Percentiles rank a stretch among this genome's conserved stretches.
Evolutionary conservation across 2,888 invertebrate species (phyloP).

Genomic region (Patella depressa): DNA sequence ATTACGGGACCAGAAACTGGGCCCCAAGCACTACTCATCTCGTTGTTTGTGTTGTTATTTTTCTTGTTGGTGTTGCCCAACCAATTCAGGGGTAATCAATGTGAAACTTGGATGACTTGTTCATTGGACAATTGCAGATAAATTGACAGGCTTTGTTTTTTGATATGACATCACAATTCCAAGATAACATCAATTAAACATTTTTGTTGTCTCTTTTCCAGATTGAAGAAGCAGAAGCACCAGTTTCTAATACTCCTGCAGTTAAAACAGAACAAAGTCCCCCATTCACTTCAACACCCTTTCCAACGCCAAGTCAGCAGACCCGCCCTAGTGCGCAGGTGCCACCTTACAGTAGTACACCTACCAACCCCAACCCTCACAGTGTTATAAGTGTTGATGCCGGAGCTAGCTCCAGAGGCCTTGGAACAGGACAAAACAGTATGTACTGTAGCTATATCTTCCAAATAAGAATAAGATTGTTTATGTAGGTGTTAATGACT

Average conservation of each 20-base stretch:
- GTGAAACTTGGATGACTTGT: no score
- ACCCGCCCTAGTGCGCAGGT: constrained; percentile 49
- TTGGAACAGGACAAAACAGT: no score
- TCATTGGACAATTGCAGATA: no score
- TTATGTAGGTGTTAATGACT: not conserved
- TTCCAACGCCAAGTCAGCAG: constrained; percentile 30
- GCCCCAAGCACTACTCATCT: no score
- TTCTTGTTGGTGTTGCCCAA: no score
- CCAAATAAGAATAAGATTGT: not conserved
- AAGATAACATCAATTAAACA: not conserved
- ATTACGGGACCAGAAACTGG: no score
- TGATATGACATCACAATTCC: no score
- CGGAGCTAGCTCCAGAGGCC: constrained; percentile 52
- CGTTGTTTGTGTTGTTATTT: no score
- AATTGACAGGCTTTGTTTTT: no score
- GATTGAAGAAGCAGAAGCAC: constrained; percentile 45
- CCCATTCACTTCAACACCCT: constrained; percentile 23
- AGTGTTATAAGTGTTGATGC: constrained; percentile 64
- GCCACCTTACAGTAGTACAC: constrained; percentile 46
- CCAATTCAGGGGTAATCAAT: no score
- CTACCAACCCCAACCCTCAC: constrained; percentile 43
- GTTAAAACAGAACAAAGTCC: constrained; percentile 8
- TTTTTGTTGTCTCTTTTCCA: constrained; percentile 14
- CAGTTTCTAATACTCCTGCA: constrained; percentile 13
- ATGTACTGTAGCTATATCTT: no score